phyloP scores from a whole-genome alignment of 30 jellyfish, hydroid and myxozoan species.

The Chironex yamaguchii region DNA sequence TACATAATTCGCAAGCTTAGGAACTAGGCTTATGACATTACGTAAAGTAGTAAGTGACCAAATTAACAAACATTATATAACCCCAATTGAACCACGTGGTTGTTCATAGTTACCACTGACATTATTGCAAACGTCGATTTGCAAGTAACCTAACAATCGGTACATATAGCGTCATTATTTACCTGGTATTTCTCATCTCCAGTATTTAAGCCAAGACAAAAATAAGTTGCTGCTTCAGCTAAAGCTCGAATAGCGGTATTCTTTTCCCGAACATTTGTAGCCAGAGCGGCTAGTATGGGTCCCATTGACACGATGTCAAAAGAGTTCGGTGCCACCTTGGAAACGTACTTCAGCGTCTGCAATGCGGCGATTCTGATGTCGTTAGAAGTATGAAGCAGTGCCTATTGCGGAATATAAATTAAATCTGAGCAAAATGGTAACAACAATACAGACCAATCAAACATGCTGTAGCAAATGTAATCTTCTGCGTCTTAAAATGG shows the following conservation, averaged over 20 bases:
- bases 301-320: conserved; percentile 19
- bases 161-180: no score
- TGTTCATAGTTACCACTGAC: no score
- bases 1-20: no score
- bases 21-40: no score
- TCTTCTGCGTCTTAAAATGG: no score
- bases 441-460: not conserved
- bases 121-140: no score
- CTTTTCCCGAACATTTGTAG: conserved; percentile 71
- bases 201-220: conserved; percentile 44
- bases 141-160: no score
- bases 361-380: conserved; percentile 81
- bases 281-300: conserved; percentile 60
- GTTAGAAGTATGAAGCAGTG: conserved; percentile 73
- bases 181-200: conserved; percentile 63
- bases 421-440: not conserved
- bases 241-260: conserved; percentile 74
- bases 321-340: conserved; percentile 40
- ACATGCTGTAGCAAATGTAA: not conserved
- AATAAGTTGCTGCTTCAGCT: conserved; percentile 78
- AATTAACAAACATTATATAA: no score
- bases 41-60: no score
- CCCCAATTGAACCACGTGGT: no score
- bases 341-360: conserved; percentile 71
- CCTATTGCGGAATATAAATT: conserved; percentile 39